These are phyloP conservation scores for Lerista edwardsae DNA, from an alignment of 2,797 vertebrate genomes.

Conservation along the genomic window DNA sequence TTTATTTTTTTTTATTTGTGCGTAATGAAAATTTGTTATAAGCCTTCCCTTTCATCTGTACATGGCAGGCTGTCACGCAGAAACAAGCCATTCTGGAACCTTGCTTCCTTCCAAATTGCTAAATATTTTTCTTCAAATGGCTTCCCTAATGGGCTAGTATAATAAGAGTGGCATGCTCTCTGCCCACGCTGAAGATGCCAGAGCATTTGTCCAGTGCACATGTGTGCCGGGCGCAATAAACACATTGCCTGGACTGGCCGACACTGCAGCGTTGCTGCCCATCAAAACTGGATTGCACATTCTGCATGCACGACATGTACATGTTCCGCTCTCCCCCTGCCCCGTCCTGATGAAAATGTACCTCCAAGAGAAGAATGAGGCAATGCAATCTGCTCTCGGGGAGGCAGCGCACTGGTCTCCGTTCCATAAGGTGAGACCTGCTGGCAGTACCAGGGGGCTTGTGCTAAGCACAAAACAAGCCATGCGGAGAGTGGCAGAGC, in stretches of 20 bases:
- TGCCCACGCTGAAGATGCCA: constrained; percentile 81
- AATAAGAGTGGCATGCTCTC: constrained; percentile 80
- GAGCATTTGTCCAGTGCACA: constrained; percentile 81
- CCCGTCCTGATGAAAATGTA: constrained; percentile 25
- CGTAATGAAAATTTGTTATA: constrained; percentile 83
- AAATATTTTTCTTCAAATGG: constrained; percentile 82
- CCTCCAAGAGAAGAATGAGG: constrained; percentile 25
- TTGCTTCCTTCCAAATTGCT: constrained; percentile 81
- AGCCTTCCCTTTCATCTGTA: constrained; percentile 81
- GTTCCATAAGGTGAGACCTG: constrained; percentile 53
- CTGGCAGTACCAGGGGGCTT: constrained; percentile 43
- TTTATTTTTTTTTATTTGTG: constrained; percentile 56
- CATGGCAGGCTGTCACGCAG: constrained; percentile 80
- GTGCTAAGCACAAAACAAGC: constrained; percentile 34
- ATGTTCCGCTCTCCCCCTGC: fast-evolving
- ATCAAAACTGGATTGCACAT: constrained; percentile 50
- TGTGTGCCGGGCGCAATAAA: constrained; percentile 79
- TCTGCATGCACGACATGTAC: constrained; percentile 16
- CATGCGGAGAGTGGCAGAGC: constrained; percentile 60
- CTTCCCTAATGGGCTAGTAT: constrained; percentile 82
- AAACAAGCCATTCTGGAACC: constrained; percentile 78
- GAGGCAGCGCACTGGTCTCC: constrained; percentile 7
- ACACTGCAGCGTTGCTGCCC: constrained; percentile 61
- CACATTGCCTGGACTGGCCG: constrained; percentile 67
- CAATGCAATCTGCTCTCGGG: neutral